These are phyloP conservation scores for Champsocephalus gunnari DNA, from an alignment of 2,797 vertebrate species.

Conservation along the genomic window DNA sequence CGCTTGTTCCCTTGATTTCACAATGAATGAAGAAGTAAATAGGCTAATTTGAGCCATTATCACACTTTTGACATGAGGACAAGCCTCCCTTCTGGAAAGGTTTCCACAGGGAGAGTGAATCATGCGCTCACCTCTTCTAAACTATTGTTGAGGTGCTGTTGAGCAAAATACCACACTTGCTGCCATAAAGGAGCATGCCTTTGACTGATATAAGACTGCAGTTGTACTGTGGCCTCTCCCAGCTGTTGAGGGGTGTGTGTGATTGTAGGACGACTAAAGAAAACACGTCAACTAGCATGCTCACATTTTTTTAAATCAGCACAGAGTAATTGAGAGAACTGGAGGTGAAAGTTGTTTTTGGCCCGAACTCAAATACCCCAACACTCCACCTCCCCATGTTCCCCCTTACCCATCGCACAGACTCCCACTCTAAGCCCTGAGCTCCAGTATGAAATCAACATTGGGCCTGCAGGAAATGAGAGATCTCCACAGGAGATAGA, in stretches of 20 bases:
- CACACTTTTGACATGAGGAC: not conserved
- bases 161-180: not conserved
- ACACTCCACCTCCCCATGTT: slow-evolving; percentile 51
- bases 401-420: slow-evolving; percentile 59
- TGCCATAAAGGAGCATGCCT: slow-evolving; percentile 18
- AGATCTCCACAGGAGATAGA: slow-evolving; percentile 82
- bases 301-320: slow-evolving; percentile 55
- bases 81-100: not conserved
- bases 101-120: not conserved
- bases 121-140: not conserved
- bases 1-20: not conserved
- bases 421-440: slow-evolving; percentile 75
- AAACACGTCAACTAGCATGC: slow-evolving; percentile 11
- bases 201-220: slow-evolving; percentile 26
- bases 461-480: slow-evolving; percentile 83
- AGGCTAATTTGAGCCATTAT: not conserved
- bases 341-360: slow-evolving; percentile 74
- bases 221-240: slow-evolving; percentile 25
- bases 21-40: not conserved
- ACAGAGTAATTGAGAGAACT: slow-evolving; percentile 51
- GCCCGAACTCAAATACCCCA: slow-evolving; percentile 66
- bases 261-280: slow-evolving; percentile 27
- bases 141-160: slow-evolving; percentile 11
- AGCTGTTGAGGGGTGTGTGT: slow-evolving; percentile 44
- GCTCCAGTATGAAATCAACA: slow-evolving; percentile 82